Base-by-base conservation (phyloP, 1,140 invertebrate genomes). In the Chironomus striatipennis region DNA sequence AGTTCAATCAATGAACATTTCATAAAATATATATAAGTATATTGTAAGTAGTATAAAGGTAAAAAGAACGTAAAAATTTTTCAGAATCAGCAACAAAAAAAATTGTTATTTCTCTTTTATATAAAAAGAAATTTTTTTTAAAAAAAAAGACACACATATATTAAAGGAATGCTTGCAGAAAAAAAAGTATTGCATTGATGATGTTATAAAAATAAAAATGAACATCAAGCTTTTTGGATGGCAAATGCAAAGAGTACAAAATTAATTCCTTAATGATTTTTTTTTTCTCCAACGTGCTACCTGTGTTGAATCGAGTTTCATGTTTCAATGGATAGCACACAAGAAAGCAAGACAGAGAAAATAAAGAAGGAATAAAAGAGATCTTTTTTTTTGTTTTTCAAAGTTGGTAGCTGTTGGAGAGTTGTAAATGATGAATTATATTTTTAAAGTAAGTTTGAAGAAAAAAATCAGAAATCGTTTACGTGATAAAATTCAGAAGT, bases 131-230 rank as follows among this genome's bases (percentile, higher is more conserved):
- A 34, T 34, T 34, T 34, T 34, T 34, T 34, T 34, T 34, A 5
- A 34, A 34, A 34, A 34, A 34, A 34, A 34, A 34, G 24, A 34
- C 24, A 34, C 24, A 34, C 24, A 34, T 34, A 34, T 34, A 34
- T 34, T 34, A 34, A 34, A 34, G 24, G 24, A 34, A 34, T 34
- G 24, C 24, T 34, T 34, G 24, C 24, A 47, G 1, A 47, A 10
- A 47, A 47, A 47, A 57, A 57, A 57, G 47, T 57, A 57, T 57
- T 15, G 47, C 47, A 57, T 57, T 57, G 47, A 57, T 57, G 47
- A 57, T 57, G 47, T 57, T 57, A 57, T 57, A 57, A 57, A 57
- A 57, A 57, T 57, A 57, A 57, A 57, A 57, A 57, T 57, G 47
- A 57, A 57, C 47, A 57, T 57, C 9, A 57, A 57, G 12, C 47